phyloP scores from a whole-genome alignment of 2,113 vertebrate genomes.

The Montifringilla adamsi region DNA sequence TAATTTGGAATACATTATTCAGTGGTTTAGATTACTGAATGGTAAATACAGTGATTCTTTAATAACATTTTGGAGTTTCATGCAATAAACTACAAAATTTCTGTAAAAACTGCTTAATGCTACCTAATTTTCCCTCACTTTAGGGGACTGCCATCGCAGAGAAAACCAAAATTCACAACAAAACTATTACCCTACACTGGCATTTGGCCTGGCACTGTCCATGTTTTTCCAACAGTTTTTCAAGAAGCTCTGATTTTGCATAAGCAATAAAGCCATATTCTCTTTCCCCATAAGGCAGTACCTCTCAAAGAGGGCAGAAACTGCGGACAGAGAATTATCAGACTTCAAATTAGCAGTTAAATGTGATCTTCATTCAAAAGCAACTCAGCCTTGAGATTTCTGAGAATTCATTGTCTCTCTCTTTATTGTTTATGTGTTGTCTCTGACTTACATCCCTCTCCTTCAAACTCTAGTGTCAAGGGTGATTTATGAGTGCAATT shows the following conservation, averaged over 20 bases:
- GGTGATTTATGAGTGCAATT: conserved; percentile 29
- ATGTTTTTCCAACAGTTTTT: neutral
- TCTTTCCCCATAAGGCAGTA: neutral
- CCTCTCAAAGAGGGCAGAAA: neutral
- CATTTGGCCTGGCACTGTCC: neutral
- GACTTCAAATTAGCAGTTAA: conserved; percentile 5
- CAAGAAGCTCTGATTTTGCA: neutral
- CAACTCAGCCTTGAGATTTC: neutral
- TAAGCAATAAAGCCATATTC: neutral
- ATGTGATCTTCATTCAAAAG: conserved; percentile 1
- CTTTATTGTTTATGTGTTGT: neutral
- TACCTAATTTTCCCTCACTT: neutral
- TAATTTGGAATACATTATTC: neutral
- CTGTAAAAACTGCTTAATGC: neutral
- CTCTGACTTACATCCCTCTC: conserved; percentile 15
- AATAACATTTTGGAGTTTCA: neutral
- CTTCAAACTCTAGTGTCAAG: neutral
- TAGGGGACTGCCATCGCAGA: neutral
- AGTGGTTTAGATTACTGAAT: neutral
- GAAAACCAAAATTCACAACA: neutral
- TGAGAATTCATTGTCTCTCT: neutral
- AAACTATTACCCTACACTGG: neutral
- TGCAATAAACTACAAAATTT: neutral
- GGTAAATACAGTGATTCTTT: neutral
- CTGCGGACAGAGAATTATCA: neutral